Conservation (phyloP, 2,797 vertebrate species). For the Platyrinchus mystaceus region DNA sequence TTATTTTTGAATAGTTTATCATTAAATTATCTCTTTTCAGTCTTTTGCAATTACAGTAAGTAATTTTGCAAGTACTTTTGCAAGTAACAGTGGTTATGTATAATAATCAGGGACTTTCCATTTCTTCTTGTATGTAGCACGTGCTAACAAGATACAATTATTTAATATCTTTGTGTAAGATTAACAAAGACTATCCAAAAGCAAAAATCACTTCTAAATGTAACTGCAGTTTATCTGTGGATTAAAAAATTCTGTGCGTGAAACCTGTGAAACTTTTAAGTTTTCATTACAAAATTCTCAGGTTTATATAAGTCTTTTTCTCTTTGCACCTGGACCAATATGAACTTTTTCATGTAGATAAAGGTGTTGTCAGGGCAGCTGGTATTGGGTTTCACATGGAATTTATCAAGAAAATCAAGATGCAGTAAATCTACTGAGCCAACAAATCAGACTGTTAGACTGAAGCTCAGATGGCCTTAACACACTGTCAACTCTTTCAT, state of each 20-base stretch:
- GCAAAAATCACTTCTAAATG: neutral
- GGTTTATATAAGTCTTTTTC: neutral
- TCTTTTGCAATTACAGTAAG: neutral
- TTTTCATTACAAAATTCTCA: neutral
- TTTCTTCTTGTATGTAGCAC: neutral
- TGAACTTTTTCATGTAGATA: conserved; percentile 5
- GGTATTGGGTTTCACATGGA: conserved; percentile 38
- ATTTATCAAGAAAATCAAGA: conserved; percentile 66
- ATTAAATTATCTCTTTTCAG: neutral
- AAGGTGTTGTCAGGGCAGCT: conserved; percentile 41
- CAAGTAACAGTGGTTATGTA: neutral
- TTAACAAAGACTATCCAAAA: neutral
- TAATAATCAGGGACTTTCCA: neutral
- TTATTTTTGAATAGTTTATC: neutral
- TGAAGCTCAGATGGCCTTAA: conserved; percentile 58
- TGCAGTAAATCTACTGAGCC: conserved; percentile 41
- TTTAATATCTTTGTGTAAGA: neutral
- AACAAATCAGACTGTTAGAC: conserved; percentile 40
- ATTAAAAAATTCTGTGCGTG: neutral
- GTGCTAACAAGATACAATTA: neutral
- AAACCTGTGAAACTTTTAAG: neutral
- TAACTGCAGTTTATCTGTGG: neutral
- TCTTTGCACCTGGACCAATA: neutral
- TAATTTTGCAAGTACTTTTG: no score
- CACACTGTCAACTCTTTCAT: conserved; percentile 46